Evolutionary conservation across 1,140 invertebrate genomes (phyloP), one percentile per base, ranked within the genome.

Genomic region (Diabrotica virgifera): DNA sequence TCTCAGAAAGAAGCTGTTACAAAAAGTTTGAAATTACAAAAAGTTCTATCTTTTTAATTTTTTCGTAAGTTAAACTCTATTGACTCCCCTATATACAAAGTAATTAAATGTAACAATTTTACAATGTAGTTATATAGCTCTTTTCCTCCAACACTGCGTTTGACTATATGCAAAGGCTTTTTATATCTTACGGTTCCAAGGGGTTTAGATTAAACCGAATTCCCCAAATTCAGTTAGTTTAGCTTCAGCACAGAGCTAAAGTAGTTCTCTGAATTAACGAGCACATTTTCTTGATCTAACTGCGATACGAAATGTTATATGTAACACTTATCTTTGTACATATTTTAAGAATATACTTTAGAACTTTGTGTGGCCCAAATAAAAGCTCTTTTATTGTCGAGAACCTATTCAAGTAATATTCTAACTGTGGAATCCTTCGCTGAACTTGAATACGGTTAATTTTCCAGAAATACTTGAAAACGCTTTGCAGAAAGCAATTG

Each of bases 341-440:
- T 5, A 46, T 46, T 46, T 46, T 46, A 46, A 46, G 40, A 46
- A 5, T 46, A 10, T 46, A 46, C 40, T 46, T 24, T 24, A 24
- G 24, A 24, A 24, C 24, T 24, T 46, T 10, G 40, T 10, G 8
- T 46, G 40, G 8, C 6, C n/a, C n/a, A 46, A n/a, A 10, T 46
- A 46, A n/a, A 46, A n/a, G n/a, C 5, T 10, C 40, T 46, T 46
- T n/a, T n/a, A 5, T 46, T n/a, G 40, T 46, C 8, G 8, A 46
- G n/a, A 46, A 46, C 40, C n/a, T 46, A 46, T 46, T n/a, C n/a
- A 46, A 46, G n/a, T 46, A 46, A 46, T 46, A 10, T 46, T 46
- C 5, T n/a, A 8, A 46, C 40, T 46, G 8, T 10, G 8, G 40
- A 46, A n/a, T 46, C n/a, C 40, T 46, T 46, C 40, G 24, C 24